phyloP scores from a whole-genome alignment of 2,888 invertebrate genomes.

The Tryphoninae sp. region DNA sequence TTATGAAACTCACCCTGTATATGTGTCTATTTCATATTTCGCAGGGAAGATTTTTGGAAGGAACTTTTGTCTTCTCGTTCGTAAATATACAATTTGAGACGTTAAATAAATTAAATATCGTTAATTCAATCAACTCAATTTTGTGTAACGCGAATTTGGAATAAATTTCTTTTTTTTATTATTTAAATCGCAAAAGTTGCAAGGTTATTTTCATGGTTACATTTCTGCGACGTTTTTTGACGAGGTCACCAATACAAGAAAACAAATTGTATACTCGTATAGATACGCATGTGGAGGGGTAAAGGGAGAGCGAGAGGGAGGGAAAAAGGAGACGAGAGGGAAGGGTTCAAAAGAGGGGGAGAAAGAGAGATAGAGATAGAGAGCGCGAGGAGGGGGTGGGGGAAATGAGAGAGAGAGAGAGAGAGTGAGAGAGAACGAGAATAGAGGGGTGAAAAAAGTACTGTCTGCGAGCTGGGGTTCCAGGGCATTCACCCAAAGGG shows the following conservation, averaged over 20 bases:
- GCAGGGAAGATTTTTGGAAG: slow-evolving; percentile 6
- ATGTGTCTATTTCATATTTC: neutral
- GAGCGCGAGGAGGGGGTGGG: slow-evolving; percentile 15
- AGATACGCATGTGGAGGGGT: slow-evolving; percentile 41
- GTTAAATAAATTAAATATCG: neutral
- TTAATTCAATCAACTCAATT: neutral
- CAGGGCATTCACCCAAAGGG: slow-evolving; percentile 78
- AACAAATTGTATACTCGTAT: neutral
- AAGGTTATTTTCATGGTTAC: slow-evolving; percentile 38
- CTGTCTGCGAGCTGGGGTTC: slow-evolving; percentile 75
- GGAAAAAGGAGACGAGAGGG: too few species aligned
- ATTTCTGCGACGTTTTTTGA: slow-evolving; percentile 56
- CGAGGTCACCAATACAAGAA: slow-evolving; percentile 37
- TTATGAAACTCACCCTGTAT: too few species aligned
- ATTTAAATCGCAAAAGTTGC: slow-evolving; percentile 70
- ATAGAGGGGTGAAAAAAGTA: slow-evolving; percentile 65
- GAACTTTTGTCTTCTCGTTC: neutral
- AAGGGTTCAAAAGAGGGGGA: slow-evolving; percentile 11
- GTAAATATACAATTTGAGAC: too few species aligned
- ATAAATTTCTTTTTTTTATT: neutral
- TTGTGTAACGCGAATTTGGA: neutral
- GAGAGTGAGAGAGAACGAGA: slow-evolving; percentile 49
- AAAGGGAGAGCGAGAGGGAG: neutral
- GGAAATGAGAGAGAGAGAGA: slow-evolving; percentile 54
- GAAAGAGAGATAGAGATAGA: slow-evolving; percentile 26